Percentiles rank a stretch among this genome's conserved stretches.
Evolutionary conservation across 2,113 vertebrate genomes (phyloP).

Genomic region (Forbesichthys agassizii): DNA sequence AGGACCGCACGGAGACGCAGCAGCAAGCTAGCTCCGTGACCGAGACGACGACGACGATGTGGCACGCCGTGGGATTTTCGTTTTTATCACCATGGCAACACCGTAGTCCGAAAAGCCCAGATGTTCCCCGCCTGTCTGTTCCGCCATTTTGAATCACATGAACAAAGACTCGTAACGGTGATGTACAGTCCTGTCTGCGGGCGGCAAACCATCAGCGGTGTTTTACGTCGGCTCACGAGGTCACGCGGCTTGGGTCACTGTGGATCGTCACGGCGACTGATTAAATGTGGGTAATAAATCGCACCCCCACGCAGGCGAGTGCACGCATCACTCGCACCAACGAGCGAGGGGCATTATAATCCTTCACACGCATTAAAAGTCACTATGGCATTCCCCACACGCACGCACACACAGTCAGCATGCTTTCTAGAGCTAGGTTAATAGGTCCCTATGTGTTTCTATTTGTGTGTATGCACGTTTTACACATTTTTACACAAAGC

Average conservation of each 20-base stretch:
- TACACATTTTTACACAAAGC: neutral
- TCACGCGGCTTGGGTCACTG: neutral
- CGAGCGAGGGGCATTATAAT: neutral
- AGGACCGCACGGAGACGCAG: neutral
- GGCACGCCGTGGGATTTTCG: neutral
- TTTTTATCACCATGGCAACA: neutral
- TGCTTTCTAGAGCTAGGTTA: neutral
- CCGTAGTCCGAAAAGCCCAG: neutral
- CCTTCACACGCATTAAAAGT: neutral
- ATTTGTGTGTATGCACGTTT: slow-evolving; percentile 1
- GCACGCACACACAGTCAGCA: neutral
- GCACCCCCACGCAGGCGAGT: neutral
- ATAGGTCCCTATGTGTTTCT: neutral
- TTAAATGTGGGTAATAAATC: neutral
- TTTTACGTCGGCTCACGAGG: too few species aligned
- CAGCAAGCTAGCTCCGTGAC: neutral
- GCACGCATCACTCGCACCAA: neutral
- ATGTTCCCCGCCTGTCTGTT: neutral
- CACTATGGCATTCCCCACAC: neutral
- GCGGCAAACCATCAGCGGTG: too few species aligned
- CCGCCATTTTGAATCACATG: neutral
- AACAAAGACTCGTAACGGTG: neutral
- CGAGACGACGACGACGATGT: neutral
- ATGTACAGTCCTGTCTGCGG: neutral
- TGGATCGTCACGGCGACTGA: neutral